Conservation (phyloP, 2,888 invertebrate species). For the Monoplex corrugatus region DNA sequence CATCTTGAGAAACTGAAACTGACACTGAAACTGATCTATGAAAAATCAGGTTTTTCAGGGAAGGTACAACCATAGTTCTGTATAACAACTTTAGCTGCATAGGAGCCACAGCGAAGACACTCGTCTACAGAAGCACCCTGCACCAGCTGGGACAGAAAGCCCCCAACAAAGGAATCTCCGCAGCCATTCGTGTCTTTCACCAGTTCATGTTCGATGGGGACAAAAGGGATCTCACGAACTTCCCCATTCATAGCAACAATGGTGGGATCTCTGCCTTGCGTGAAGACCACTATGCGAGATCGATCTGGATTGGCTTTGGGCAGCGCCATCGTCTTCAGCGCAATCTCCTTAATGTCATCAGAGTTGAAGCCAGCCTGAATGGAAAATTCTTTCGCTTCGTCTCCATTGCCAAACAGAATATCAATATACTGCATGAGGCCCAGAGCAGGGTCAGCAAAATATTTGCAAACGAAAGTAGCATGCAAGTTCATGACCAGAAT, state of each 20-base stretch:
- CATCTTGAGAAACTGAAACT: too few species aligned
- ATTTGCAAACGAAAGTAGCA: constrained; percentile 95
- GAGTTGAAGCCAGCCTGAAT: constrained; percentile 80
- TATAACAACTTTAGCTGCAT: constrained; percentile 93
- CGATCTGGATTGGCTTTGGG: constrained; percentile 89
- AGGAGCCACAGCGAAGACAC: constrained; percentile 93
- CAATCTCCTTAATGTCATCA: constrained; percentile 91
- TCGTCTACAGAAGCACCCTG: constrained; percentile 87
- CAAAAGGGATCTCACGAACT: constrained; percentile 66
- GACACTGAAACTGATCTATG: too few species aligned
- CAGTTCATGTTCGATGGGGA: constrained; percentile 66
- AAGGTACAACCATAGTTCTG: constrained; percentile 95
- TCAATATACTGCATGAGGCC: constrained; percentile 94
- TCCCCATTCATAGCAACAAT: constrained; percentile 85
- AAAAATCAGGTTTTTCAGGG: constrained; percentile 81
- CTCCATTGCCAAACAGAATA: constrained; percentile 96
- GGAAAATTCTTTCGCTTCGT: constrained; percentile 84
- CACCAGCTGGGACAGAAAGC: constrained; percentile 93
- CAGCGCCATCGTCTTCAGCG: constrained; percentile 88
- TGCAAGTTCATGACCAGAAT: constrained; percentile 95
- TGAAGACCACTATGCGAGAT: constrained; percentile 92
- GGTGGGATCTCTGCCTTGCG: constrained; percentile 93
- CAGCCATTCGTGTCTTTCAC: constrained; percentile 96
- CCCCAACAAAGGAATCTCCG: constrained; percentile 99
- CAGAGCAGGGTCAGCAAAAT: constrained; percentile 90